Evolutionary conservation across 2,888 invertebrate species (phyloP).

Genomic region (Philhelius pedissequus): DNA sequence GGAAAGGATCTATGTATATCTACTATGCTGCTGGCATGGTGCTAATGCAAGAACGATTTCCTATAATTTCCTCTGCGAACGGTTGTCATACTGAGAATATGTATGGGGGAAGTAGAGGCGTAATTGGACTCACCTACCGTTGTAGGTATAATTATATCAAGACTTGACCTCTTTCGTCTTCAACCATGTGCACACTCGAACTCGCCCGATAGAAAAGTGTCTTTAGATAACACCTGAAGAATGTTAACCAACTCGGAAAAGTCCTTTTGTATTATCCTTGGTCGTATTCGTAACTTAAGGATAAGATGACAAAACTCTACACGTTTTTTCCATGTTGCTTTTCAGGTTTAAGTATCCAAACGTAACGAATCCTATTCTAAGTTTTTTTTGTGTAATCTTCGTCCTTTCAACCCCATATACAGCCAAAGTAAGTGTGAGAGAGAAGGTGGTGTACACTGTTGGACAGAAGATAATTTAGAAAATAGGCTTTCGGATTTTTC

Average conservation of each 20-base stretch:
- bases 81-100: neutral
- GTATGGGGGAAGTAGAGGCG: neutral
- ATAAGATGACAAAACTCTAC: neutral
- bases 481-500: constrained; percentile 42
- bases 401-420: neutral
- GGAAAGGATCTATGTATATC: neutral
- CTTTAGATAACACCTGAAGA: constrained; percentile 4
- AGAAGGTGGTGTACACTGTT: constrained; percentile 5
- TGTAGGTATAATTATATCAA: neutral
- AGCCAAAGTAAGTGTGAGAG: neutral
- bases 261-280: constrained; percentile 6
- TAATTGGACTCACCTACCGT: constrained; percentile 34
- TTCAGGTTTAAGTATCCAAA: constrained; percentile 57
- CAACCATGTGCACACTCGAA: neutral
- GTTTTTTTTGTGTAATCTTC: neutral
- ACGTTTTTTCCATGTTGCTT: constrained; percentile 14
- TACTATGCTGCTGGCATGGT: neutral
- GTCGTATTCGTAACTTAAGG: neutral
- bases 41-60: neutral
- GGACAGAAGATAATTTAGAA: constrained; percentile 18
- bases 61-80: constrained; percentile 1
- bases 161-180: constrained; percentile 1
- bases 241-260: constrained; percentile 12
- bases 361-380: constrained; percentile 52
- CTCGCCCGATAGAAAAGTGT: neutral